phyloP scores from a whole-genome alignment of 2,797 vertebrate genomes.

The Sebastes trivittatus region DNA sequence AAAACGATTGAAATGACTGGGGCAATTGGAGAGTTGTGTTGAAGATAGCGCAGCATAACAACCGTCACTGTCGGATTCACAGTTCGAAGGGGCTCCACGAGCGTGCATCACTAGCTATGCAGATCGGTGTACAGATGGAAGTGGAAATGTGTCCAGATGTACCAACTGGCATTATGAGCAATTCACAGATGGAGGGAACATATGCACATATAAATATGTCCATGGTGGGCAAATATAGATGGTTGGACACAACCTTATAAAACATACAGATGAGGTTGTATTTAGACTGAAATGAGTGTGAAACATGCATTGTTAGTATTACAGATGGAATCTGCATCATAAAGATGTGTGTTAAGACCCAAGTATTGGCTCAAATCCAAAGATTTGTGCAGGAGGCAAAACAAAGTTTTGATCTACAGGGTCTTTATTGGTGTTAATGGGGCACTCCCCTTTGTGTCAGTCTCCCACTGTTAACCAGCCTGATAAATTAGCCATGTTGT shows the following conservation, averaged over 20 bases:
- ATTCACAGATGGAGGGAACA: conserved; percentile 42
- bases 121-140: conserved; percentile 11
- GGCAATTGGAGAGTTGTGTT: not conserved
- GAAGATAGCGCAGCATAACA: not conserved
- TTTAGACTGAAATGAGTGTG: not conserved
- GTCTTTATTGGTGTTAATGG: not conserved
- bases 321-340: not conserved
- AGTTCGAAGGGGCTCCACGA: not conserved
- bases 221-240: not conserved
- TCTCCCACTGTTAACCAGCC: not conserved
- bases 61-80: conserved; percentile 1
- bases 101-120: conserved; percentile 8
- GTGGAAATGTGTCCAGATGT: conserved; percentile 23
- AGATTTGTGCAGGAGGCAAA: not conserved
- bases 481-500: not conserved
- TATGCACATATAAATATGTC: conserved; percentile 21
- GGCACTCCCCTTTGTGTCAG: not conserved
- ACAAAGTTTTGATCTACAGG: not conserved
- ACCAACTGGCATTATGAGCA: not conserved
- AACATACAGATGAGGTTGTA: not conserved
- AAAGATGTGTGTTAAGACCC: not conserved
- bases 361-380: not conserved
- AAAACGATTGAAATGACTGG: not conserved
- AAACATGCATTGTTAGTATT: not conserved
- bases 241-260: not conserved